These are phyloP conservation scores for Cassiopea andromeda DNA, from an alignment of 30 jellyfish, hydroid and myxozoan species.

Conservation along the genomic window DNA sequence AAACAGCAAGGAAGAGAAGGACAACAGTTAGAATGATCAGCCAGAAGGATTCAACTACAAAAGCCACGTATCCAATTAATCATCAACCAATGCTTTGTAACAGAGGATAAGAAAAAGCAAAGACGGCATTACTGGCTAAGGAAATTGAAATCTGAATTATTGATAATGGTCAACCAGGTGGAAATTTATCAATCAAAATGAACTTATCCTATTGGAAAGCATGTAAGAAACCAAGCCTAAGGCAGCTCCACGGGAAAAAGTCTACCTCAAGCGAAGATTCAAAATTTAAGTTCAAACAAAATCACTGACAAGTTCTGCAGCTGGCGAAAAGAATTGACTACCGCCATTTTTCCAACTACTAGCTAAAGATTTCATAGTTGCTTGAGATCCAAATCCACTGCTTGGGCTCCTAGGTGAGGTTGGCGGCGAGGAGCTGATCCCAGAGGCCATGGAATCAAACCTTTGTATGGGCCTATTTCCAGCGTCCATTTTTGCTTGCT, in stretches of 20 bases:
- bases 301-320: slow-evolving; percentile 68
- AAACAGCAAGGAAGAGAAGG: too few species aligned
- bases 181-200: not conserved
- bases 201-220: not conserved
- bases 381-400: slow-evolving; percentile 18
- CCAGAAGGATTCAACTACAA: too few species aligned
- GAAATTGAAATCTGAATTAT: too few species aligned
- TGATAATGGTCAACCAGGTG: not conserved
- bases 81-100: too few species aligned
- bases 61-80: too few species aligned
- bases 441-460: slow-evolving; percentile 30
- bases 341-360: slow-evolving; percentile 50
- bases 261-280: not conserved
- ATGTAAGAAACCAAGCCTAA: not conserved
- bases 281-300: slow-evolving; percentile 3
- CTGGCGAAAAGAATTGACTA: slow-evolving; percentile 54
- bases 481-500: slow-evolving; percentile 58
- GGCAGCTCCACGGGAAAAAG: not conserved
- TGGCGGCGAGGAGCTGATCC: slow-evolving; percentile 13
- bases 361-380: slow-evolving; percentile 26
- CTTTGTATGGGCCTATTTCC: slow-evolving; percentile 34
- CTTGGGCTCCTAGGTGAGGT: slow-evolving; percentile 35
- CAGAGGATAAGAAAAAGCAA: too few species aligned
- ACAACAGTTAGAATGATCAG: too few species aligned
- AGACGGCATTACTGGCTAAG: too few species aligned